Base-by-base conservation (phyloP, 2,888 invertebrate genomes). In the Hypomecis atomaria region DNA sequence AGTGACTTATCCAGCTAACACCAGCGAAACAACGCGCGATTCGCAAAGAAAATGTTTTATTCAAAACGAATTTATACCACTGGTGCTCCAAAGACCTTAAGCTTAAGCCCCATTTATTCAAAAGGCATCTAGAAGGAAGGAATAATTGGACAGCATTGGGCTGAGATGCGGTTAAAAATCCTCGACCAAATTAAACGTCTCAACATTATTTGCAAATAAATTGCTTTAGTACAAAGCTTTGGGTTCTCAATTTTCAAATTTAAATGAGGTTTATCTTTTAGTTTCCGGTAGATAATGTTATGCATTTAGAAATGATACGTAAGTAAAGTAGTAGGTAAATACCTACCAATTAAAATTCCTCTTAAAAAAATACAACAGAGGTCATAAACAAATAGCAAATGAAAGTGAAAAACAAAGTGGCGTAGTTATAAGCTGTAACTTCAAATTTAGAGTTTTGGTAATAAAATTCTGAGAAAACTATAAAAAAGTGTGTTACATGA, bases 161-260 rank as follows among this genome's bases (percentile, higher is more conserved):
- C 69, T 65, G 63, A 52, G 62, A 70, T 73, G 71, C 63, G 65
- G 74, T 72, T 71, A 71, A 75, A 77, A 77, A 77, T 65, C 65
- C 73, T 71, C 65, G 59, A 71, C 69, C 60, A 73, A 79, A 81
- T 82, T 78, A 79, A 81, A 81, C 78, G 71, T 64, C 71, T 67
- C 75, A 71, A 76, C 77, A 82, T 84, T 85, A 85, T 87, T 87
- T 82, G 81, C 79, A 83, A 87, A 83, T 86, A 87, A 86, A 87
- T 86, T 82, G 84, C 77, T 74, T 80, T 74, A 74, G 59, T 70
- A 69, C 48, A 48, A 61, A 50, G 71, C 71, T 65, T 78, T 75
- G 67, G 74, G 69, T 71, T 77, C 72, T 81, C 82, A 82, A 85
- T 85, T 84, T 84, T 81, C 84, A 83, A 84, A 87, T 88, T 86